Percentiles rank a stretch among this genome's conserved stretches.
Conservation (phyloP, 2,113 vertebrate species). For the Patagioenas fasciata region DNA sequence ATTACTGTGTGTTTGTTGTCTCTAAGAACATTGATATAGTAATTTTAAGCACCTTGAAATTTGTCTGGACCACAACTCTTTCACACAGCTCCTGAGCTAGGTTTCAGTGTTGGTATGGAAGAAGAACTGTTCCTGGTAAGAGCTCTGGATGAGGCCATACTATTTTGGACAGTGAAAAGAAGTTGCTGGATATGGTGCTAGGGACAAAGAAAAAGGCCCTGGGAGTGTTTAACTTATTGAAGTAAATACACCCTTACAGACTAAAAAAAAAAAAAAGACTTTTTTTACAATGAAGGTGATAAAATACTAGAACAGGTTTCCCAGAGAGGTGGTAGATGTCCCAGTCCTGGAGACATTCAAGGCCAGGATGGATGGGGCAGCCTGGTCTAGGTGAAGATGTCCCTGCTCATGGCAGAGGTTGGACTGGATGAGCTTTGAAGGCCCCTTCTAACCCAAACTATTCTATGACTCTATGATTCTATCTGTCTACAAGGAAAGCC, state of each 20-base stretch:
- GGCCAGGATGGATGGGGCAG: too few relatives aligned
- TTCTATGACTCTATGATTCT: too few relatives aligned
- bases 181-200: background rate
- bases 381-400: too few relatives aligned
- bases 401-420: too few relatives aligned
- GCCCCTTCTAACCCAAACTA: too few relatives aligned
- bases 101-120: background rate
- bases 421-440: too few relatives aligned
- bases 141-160: background rate
- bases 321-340: too few relatives aligned
- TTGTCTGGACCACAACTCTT: background rate
- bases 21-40: background rate
- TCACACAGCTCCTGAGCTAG: background rate
- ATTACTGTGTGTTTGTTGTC: background rate
- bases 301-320: too few relatives aligned
- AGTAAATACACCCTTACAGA: background rate
- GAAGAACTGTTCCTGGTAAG: background rate
- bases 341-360: too few relatives aligned
- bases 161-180: background rate
- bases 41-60: background rate
- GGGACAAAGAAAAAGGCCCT: background rate
- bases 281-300: too few relatives aligned
- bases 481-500: background rate
- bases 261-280: too few relatives aligned
- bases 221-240: background rate